Conservation (phyloP, 2,888 invertebrate species). For the Drosophila koepferae region DNA sequence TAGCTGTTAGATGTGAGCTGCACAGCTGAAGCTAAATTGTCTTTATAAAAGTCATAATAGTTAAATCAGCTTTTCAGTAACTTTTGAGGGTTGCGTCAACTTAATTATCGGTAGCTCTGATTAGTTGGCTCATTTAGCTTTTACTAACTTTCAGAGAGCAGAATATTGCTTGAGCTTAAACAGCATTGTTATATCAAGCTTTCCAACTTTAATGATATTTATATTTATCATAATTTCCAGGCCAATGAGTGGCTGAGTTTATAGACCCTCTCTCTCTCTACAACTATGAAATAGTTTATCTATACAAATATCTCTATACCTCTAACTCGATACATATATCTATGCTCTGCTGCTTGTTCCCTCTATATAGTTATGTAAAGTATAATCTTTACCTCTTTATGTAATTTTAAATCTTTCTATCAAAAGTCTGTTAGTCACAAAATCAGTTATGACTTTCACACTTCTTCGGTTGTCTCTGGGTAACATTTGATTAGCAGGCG, state of each 20-base stretch:
- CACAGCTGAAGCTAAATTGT: background rate
- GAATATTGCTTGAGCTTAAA: no score
- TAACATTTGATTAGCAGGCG: slow-evolving; percentile 56
- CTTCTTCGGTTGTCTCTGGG: slow-evolving; percentile 17
- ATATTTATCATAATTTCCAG: no score
- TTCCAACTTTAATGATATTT: no score
- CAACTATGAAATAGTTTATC: no score
- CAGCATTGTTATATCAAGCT: no score
- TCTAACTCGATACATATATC: no score
- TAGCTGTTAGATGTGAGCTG: background rate
- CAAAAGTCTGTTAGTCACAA: background rate
- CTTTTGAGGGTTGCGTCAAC: background rate
- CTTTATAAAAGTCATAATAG: background rate
- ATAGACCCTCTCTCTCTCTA: no score
- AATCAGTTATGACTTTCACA: background rate
- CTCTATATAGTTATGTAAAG: background rate
- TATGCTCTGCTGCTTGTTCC: background rate
- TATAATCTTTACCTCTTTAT: no score
- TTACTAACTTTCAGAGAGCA: background rate
- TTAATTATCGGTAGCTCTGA: background rate
- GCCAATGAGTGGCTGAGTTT: no score
- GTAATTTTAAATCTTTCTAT: background rate
- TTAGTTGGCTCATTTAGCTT: background rate
- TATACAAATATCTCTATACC: no score
- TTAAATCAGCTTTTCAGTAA: background rate